Base-by-base conservation (phyloP, 1,140 invertebrate species). In the Drosophila elegans region DNA sequence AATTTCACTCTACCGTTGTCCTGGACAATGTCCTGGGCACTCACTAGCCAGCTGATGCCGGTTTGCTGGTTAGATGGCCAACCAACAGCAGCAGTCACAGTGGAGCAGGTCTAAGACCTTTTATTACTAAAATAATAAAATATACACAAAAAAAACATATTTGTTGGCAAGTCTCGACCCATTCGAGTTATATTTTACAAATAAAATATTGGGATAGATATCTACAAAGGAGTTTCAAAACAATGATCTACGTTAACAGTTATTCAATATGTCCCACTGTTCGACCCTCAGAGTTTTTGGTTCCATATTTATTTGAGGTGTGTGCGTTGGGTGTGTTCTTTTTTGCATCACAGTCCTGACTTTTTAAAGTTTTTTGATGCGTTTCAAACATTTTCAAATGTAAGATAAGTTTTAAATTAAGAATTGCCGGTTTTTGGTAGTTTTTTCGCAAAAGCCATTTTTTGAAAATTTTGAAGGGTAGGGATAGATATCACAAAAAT, bases 321-420 rank as follows among this genome's bases (percentile, higher is more conserved):
- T 74, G 32, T 56, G 25, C 56, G 38, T 1, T 49, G 42, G 12
- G 66, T 44, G 63, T 16, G 13, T 64, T 57, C 29, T 52, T 53
- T 72, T 74, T 66, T 44, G 13, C 51, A 68, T 51, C 61, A 42
- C 62, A 61, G 52, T 67, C 72, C 67, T 88, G 79, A 88, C 79
- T 86, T 86, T 88, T 77, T 80, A 86, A 85, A 88, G 75, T 60
- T 49, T 38, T 82, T 78, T 69, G 68, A 53, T 74, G 61, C 45
- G 60, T 68, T 59, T 62, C n/a, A n/a, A n/a, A n/a, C n/a, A n/a
- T n/a, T n/a, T n/a, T n/a, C n/a, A n/a, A n/a, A n/a, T n/a, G n/a
- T n/a, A n/a, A n/a, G n/a, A n/a, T n/a, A n/a, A n/a, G n/a, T n/a
- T n/a, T n/a, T n/a, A n/a, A n/a, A n/a, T n/a, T n/a, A n/a, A n/a